Base-by-base conservation (phyloP, 2,888 invertebrate genomes). In the Tenthredo livida region DNA sequence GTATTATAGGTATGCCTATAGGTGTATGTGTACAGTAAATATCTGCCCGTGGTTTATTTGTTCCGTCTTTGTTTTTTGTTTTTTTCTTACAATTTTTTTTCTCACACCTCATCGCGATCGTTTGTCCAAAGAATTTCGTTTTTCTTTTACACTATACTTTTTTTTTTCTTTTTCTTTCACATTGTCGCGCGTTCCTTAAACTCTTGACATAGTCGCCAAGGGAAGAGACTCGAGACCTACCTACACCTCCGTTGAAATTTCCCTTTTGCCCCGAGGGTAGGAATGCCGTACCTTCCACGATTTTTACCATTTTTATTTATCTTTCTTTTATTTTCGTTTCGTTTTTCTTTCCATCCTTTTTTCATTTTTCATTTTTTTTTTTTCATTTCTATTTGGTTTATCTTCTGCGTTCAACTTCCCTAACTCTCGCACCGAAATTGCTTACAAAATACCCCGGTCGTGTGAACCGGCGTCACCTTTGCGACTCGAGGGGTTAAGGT, bases 391-490 rank as follows among this genome's bases (percentile, higher is more conserved):
- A 7, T 58, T 61, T 9, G 10, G n/a, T 80, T 15, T 80, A 61
- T 80, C 40, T 61, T 58, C 15, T 61, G 40, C 37, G 25, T 50
- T 29, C 77, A 47, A 47, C 77, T 29, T n/a, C 29, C 54, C 50
- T 12, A 40, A 61, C 78, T 61, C 40, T 61, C 40, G 33, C 21
- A 17, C 29, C 40, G 58, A 80, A 80, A 80, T 80, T 80, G 58
- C 78, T 29, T 15, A 80, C 78, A 37, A 80, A 80, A 80, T 80
- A 58, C 58, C 40, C 9, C 21, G 37, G 61, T 33, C 78, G 37
- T 80, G 78, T 80, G 78, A 80, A 80, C 78, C 61, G 40, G 78
- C 61, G 78, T 80, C 78, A 61, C 78, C 58, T 80, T 25, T 80
- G 78, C 78, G 58, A 15, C 40, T 77, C 9, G 50, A 29, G 50